Conservation (phyloP, 2,888 invertebrate genomes). For the Brachycybe producta region DNA sequence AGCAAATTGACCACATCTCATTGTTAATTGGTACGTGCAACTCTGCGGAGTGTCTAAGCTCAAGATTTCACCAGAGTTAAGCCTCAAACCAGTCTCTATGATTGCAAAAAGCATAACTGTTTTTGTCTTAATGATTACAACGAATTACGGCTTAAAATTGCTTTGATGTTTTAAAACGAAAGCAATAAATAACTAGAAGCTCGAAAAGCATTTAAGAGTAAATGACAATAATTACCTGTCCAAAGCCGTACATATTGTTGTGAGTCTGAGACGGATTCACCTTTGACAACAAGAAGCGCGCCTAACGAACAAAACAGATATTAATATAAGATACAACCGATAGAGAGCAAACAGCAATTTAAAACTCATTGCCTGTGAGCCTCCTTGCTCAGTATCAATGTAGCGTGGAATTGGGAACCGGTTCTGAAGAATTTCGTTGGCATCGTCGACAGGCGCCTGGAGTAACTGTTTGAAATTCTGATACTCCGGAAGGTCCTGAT, state of each 20-base stretch:
- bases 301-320: constrained; percentile 43
- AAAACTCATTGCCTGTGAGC: constrained; percentile 57
- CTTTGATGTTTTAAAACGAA: too few relatives aligned
- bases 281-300: constrained; percentile 92
- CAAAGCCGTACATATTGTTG: constrained; percentile 93
- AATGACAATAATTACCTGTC: constrained; percentile 47
- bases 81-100: too few relatives aligned
- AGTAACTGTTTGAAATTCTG: constrained; percentile 93
- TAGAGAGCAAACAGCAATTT: not conserved
- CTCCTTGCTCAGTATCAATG: constrained; percentile 98
- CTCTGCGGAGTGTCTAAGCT: too few relatives aligned
- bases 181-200: too few relatives aligned
- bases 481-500: constrained; percentile 94
- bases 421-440: constrained; percentile 87
- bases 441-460: constrained; percentile 92
- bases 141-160: too few relatives aligned
- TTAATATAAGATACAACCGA: constrained; percentile 4
- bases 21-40: too few relatives aligned
- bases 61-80: too few relatives aligned
- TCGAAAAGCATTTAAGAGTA: constrained; percentile 33
- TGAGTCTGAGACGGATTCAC: constrained; percentile 99
- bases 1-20: too few relatives aligned
- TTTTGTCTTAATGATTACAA: too few relatives aligned
- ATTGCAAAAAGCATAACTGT: too few relatives aligned
- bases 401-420: constrained; percentile 98